Evolutionary conservation across 1,140 invertebrate genomes (phyloP).

Genomic region (Babylonia areolata): DNA sequence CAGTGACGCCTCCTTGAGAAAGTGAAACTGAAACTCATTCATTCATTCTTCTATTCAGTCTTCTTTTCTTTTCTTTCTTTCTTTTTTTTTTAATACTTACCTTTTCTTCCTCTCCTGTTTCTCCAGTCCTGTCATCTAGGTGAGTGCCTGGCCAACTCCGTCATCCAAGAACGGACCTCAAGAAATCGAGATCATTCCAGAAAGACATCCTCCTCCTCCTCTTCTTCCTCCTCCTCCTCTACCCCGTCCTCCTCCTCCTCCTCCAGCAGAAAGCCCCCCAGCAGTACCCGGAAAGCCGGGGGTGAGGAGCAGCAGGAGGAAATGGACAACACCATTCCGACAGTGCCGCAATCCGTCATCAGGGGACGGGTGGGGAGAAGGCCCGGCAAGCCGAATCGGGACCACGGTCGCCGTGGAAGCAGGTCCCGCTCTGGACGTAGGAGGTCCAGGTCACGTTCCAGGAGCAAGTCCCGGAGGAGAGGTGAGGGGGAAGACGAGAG

Average conservation of each 20-base stretch:
- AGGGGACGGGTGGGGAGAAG: not conserved
- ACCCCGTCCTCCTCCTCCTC: not conserved
- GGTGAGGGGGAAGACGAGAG: not conserved
- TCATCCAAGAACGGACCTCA: slow-evolving; percentile 17
- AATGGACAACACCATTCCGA: slow-evolving; percentile 18
- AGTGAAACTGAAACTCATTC: no score
- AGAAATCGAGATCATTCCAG: not conserved
- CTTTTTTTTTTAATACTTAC: no score
- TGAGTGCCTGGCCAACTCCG: slow-evolving; percentile 37
- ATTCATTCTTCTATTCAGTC: no score
- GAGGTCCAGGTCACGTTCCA: not conserved
- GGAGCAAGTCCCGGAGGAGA: slow-evolving; percentile 25
- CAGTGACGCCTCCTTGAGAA: no score
- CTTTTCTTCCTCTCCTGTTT: not conserved
- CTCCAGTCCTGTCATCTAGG: slow-evolving; percentile 46
- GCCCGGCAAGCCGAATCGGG: not conserved
- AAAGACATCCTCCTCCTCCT: not conserved
- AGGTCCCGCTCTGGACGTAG: not conserved
- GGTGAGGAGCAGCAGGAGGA: not conserved
- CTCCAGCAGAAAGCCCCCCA: not conserved
- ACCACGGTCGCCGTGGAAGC: not conserved
- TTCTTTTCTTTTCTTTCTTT: no score
- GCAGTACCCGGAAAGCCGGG: not conserved
- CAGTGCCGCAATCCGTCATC: slow-evolving; percentile 2
- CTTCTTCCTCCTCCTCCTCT: not conserved